Evolutionary conservation across 2,888 invertebrate species (phyloP), one percentile per base, ranked within the genome.

Genomic region (Sipha maydis): DNA sequence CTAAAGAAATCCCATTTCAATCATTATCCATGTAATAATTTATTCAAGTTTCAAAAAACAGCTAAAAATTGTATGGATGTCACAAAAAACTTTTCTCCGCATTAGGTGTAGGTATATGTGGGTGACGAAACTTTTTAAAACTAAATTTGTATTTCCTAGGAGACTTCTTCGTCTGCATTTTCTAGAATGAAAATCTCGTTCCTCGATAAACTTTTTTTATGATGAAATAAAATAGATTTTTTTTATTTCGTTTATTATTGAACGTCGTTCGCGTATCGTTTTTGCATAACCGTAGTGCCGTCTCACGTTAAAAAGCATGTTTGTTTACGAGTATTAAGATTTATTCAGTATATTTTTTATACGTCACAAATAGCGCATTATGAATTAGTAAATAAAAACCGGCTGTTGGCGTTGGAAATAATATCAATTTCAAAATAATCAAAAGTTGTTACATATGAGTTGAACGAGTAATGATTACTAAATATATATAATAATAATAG

Each of bases 281-380:
- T 85, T 85, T 85, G 85, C 85, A 85, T 85, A 85, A 34, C 77
- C n/a, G n/a, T 48, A 69, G 54, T 31, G 69, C 85, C 85, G 69
- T 78, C 48, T 69, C 69, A 78, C 28, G 61, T 41, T 54, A 75
- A 83, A 56, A 56, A 73, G 75, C 25, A 34, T 38, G 31, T 31
- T 48, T 54, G 71, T 54, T 83, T 41, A 54, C 73, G 48, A 82
- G n/a, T n/a, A 41, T 67, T 69, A 34, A 34, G 34, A 34, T 34
- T 34, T 34, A 34, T 34, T 34, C 2, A 34, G n/a, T 54, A 54
- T 75, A 73, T 11, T 75, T 3, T 54, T 78, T 48, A 31, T 71
- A 17, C 5, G 34, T 71, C 8, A 48, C 21, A 38, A 83, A 83
- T 48, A n/a, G 38, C 61, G 56, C 38, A 38, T 8, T 84, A 76